Base-by-base conservation (phyloP, 2,113 vertebrate genomes). In the Microtus ochrogaster region DNA sequence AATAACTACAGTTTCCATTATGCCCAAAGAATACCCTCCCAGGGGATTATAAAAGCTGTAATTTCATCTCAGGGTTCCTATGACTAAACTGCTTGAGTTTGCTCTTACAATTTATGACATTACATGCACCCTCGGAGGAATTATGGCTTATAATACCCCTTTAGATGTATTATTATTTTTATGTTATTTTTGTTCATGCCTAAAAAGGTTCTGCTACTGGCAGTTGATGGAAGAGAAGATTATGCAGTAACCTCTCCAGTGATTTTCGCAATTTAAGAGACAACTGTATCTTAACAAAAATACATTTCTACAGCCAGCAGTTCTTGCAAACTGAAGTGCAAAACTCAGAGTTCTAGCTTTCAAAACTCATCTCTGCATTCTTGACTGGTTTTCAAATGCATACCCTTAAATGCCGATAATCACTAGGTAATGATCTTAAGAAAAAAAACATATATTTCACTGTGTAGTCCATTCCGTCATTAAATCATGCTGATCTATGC, bases 131-230 rank as follows among this genome's bases (percentile, higher is more conserved):
- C 95, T 97, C 2, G 26, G 97, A 98, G 77, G 91, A 97, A 97
- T 96, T 98, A 90, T 49, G 85, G n/a, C 94, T 87, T 97, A 79
- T 95, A 97, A 97, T 92, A 94, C 10, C 44, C 68, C 81, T 52
- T 96, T 92, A 98, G 95, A 98, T 93, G 96, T 97, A 90, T 92
- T 97, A 96, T 96, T 97, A 91, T 97, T 98, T 96, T 98, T 94
- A 96, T 96, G 65, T 93, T 98, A 97, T 96, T 96, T 70, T 19
- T 98, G 96, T 97, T 98, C 96, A 96, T 96, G 55, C 97, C 94
- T 97, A 93, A 98, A 97, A 94, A 94, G 24, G 4, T 97, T 98
- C 89, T 93, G 61, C 83, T 95, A 96, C 88, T 72, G 14, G 92
- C 65, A 92, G 47, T 95, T 96, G 77, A 97, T 96, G 70, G 97